Conservation (phyloP, 1,140 invertebrate genomes). For the Euwallacea fornicatus region DNA sequence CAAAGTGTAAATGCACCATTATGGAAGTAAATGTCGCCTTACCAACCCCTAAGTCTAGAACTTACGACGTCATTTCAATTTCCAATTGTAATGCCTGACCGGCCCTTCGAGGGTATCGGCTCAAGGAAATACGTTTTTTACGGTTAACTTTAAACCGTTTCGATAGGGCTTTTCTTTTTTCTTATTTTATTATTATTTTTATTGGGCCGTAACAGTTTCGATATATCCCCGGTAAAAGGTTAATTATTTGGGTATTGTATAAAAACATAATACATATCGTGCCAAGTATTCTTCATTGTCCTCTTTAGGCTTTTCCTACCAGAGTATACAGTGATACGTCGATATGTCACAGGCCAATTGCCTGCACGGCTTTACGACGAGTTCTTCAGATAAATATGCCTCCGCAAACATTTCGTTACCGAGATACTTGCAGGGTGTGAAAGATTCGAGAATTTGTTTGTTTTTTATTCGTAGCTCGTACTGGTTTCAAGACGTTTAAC, state of each 20-base stretch:
- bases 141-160: slow-evolving; percentile 44
- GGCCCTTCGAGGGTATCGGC: slow-evolving; percentile 40
- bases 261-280: slow-evolving; percentile 30
- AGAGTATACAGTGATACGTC: too few relatives aligned
- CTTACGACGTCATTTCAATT: slow-evolving; percentile 52
- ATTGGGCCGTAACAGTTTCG: slow-evolving; percentile 40
- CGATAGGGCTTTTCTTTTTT: slow-evolving; percentile 29
- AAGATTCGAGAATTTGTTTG: too few relatives aligned
- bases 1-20: slow-evolving; percentile 50
- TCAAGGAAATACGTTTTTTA: slow-evolving; percentile 45
- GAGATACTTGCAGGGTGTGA: too few relatives aligned
- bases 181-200: slow-evolving; percentile 46
- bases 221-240: slow-evolving; percentile 40
- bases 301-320: too few relatives aligned
- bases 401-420: too few relatives aligned
- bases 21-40: slow-evolving; percentile 46
- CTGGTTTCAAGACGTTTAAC: too few relatives aligned
- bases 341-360: too few relatives aligned
- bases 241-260: slow-evolving; percentile 31
- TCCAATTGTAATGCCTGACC: slow-evolving; percentile 48
- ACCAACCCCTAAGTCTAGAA: slow-evolving; percentile 46
- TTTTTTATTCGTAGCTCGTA: too few relatives aligned
- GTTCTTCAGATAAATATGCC: too few relatives aligned
- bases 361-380: too few relatives aligned
- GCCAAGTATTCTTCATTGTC: neutral